Evolutionary conservation across 2,797 vertebrate species (phyloP), one percentile per base, ranked within the genome.

Genomic region (Vipera ursinii): DNA sequence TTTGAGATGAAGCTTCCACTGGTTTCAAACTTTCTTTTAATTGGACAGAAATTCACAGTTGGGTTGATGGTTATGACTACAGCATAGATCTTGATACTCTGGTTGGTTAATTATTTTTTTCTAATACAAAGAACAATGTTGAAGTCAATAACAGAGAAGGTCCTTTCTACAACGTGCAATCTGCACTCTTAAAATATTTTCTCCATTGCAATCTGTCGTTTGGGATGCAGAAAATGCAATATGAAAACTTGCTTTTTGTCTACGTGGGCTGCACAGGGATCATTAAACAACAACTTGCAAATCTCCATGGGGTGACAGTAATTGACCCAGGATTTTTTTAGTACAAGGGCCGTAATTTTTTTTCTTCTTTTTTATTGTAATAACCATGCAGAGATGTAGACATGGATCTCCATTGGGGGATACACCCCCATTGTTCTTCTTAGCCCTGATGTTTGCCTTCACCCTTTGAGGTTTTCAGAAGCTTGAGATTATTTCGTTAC

Each of bases 391-490:
- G 95, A 96, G 55, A 93, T 93, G 44, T 95, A 96, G 95, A 94
- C 95, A 26, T 6, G 92, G 92, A 91, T 0, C 89, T 96, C 94
- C 95, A 86, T 96, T 57, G 2, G 95, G 96, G 95, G 97, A 96
- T 94, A 95, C 94, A 86, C 95, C 0, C 57, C 96, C 96, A 96
- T 97, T 97, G 96, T 96, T 97, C 96, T 96, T 96, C 92, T 95
- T 95, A 94, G 95, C 51, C 96, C 94, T 91, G 94, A 96, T 95
- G 96, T 96, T 97, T 96, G 95, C 96, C 96, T 96, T 97, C 96
- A 95, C 96, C 96, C 96, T 97, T 97, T 97, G 97, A 97, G 96
- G 96, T 96, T 94, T 96, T 97, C 96, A 96, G 95, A 97, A 95
- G 96, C 96, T 96, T 38, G 95, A 96, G 96, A 97, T 96, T 96